Evolutionary conservation across 23 tunicate species (phyloP).

Genomic region (Phallusia fumigata): DNA sequence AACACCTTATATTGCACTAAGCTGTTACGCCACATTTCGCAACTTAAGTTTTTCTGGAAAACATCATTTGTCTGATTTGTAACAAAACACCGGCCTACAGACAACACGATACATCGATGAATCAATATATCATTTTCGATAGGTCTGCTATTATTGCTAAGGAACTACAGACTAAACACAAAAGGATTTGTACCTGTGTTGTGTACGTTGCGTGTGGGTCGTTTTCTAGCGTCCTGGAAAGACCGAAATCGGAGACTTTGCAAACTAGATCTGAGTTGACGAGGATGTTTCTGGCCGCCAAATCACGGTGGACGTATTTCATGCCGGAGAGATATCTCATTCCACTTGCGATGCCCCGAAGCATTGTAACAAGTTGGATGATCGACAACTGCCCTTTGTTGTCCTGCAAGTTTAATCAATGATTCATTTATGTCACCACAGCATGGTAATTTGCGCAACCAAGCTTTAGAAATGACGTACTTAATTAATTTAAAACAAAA

Average conservation of each 20-base stretch:
- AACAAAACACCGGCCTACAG: too few species aligned
- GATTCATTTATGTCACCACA: too few species aligned
- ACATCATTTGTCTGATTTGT: too few species aligned
- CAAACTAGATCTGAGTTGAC: slow-evolving; percentile 71
- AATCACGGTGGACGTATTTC: slow-evolving; percentile 91
- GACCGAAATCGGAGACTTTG: slow-evolving; percentile 96
- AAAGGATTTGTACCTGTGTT: slow-evolving; percentile 65
- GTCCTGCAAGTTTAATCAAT: slow-evolving; percentile 31
- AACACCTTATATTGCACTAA: too few species aligned
- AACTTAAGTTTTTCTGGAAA: too few species aligned
- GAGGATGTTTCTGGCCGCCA: slow-evolving; percentile 96
- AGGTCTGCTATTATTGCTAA: not conserved
- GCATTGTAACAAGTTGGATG: slow-evolving; percentile 49
- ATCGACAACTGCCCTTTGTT: slow-evolving; percentile 45
- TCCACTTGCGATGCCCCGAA: slow-evolving; percentile 82
- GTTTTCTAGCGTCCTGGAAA: slow-evolving; percentile 82
- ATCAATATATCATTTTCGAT: too few species aligned
- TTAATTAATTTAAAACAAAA: too few species aligned
- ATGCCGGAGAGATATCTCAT: slow-evolving; percentile 76
- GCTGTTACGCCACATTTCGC: too few species aligned
- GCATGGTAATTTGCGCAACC: too few species aligned
- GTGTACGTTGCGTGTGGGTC: slow-evolving; percentile 95
- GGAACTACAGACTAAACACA: not conserved
- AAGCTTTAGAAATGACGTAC: too few species aligned
- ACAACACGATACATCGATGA: too few species aligned